Conservation (phyloP, 2,888 invertebrate species). For the Crioceris asparagi region DNA sequence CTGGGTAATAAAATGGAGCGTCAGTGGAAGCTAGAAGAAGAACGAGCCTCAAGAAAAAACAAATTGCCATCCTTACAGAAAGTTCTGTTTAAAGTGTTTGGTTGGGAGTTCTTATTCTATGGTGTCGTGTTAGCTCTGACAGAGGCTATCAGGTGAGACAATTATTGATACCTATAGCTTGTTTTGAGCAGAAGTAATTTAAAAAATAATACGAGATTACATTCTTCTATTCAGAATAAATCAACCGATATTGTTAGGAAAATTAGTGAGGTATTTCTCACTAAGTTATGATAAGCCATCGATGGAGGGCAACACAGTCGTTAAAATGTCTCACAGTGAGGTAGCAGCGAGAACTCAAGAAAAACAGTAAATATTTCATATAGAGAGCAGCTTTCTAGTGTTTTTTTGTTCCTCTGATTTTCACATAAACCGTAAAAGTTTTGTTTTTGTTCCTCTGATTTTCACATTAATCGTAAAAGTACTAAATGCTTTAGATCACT, state of each 20-base stretch:
- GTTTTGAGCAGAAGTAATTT: neutral
- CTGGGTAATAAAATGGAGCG: constrained; percentile 53
- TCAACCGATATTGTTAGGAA: constrained; percentile 53
- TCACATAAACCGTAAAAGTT: too few relatives aligned
- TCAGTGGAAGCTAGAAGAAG: constrained; percentile 52
- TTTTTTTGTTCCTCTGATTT: too few relatives aligned
- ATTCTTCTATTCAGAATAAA: constrained; percentile 40
- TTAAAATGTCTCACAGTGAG: neutral
- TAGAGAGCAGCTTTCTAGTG: neutral
- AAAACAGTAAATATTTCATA: constrained; percentile 3
- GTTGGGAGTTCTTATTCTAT: constrained; percentile 48
- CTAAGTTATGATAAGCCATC: constrained; percentile 21
- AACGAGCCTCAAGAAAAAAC: constrained; percentile 32
- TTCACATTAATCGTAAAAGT: too few relatives aligned
- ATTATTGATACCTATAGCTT: too few relatives aligned
- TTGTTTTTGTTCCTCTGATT: too few relatives aligned
- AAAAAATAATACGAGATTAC: neutral
- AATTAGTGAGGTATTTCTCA: constrained; percentile 47
- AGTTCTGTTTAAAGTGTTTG: constrained; percentile 51
- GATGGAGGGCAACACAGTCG: neutral
- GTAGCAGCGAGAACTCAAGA: neutral
- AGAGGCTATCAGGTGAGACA: constrained; percentile 51
- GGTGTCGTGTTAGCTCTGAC: constrained; percentile 51
- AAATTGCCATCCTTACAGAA: constrained; percentile 48
- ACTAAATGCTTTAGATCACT: too few relatives aligned